Percentiles rank a stretch among this genome's conserved stretches.
These are phyloP conservation scores for Leptopilina syphax DNA, from an alignment of 2,888 invertebrate species.

Conservation along the genomic window DNA sequence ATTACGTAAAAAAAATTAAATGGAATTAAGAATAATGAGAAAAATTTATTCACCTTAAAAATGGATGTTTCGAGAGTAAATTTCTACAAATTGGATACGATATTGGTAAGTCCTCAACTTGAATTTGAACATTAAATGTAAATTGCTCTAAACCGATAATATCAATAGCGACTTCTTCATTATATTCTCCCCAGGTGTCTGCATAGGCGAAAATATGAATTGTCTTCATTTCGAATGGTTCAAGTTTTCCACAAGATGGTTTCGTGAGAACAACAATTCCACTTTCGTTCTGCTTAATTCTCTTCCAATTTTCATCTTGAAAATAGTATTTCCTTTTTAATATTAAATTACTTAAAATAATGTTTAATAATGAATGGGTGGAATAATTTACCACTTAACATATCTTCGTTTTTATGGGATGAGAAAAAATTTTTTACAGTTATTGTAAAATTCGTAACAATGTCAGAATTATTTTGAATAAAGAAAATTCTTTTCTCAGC, in stretches of 20 bases:
- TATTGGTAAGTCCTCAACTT: constrained; percentile 73
- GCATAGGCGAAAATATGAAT: constrained; percentile 75
- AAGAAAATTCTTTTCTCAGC: not conserved
- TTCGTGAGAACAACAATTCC: constrained; percentile 73
- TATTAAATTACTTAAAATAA: too few relatives aligned
- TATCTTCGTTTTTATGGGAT: not conserved
- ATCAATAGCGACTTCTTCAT: constrained; percentile 75
- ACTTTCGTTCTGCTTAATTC: constrained; percentile 51
- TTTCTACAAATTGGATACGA: constrained; percentile 72
- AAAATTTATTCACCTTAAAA: constrained; percentile 64
- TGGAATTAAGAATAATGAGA: too few relatives aligned
- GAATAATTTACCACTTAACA: too few relatives aligned
- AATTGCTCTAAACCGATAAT: constrained; percentile 72
- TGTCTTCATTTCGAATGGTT: constrained; percentile 61
- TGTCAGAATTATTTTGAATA: not conserved
- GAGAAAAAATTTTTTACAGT: not conserved
- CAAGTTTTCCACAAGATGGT: constrained; percentile 61
- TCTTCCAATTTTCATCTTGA: constrained; percentile 61
- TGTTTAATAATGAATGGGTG: too few relatives aligned
- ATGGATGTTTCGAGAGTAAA: constrained; percentile 63
- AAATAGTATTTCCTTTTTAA: not conserved
- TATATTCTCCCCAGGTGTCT: constrained; percentile 77
- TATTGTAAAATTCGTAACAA: not conserved
- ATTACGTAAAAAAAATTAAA: too few relatives aligned
- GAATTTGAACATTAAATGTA: constrained; percentile 70